Evolutionary conservation across 64 coral and sea anemone genomes (phyloP).

Genomic region (Actinia tenebrosa): DNA sequence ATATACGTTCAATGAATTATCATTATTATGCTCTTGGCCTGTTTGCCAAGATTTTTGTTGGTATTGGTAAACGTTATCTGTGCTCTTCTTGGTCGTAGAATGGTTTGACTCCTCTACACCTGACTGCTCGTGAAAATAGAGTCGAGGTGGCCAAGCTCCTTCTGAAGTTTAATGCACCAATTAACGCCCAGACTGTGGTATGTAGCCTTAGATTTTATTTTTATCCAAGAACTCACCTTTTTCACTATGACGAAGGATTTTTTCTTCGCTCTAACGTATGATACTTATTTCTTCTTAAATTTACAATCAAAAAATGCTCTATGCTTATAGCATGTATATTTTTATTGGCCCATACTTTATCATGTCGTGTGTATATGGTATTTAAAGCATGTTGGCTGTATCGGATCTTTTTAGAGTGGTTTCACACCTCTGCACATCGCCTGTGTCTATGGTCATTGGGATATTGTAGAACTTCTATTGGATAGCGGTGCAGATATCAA

Average conservation of each 20-base stretch:
- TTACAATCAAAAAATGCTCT: no score
- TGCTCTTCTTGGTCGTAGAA: constrained; percentile 48
- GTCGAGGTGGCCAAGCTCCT: constrained; percentile 91
- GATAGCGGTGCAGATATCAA: constrained; percentile 69
- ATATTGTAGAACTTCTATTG: constrained; percentile 70
- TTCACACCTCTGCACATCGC: constrained; percentile 96
- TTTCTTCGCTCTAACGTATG: no score
- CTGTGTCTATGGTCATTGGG: constrained; percentile 81
- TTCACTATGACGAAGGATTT: no score
- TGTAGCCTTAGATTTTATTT: constrained; percentile 2
- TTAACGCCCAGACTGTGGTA: constrained; percentile 97
- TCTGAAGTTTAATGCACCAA: constrained; percentile 80
- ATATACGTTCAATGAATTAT: neutral
- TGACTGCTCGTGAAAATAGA: constrained; percentile 87
- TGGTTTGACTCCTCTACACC: constrained; percentile 90
- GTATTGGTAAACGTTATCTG: neutral
- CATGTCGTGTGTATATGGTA: neutral
- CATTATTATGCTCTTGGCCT: neutral
- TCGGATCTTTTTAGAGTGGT: constrained; percentile 53
- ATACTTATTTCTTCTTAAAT: no score
- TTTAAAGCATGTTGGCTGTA: neutral
- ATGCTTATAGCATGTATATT: no score
- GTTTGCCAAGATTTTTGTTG: neutral
- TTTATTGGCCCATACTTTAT: no score
- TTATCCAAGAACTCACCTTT: neutral